phyloP scores from a whole-genome alignment of 2,888 invertebrate species.

The Lycia hirtaria region DNA sequence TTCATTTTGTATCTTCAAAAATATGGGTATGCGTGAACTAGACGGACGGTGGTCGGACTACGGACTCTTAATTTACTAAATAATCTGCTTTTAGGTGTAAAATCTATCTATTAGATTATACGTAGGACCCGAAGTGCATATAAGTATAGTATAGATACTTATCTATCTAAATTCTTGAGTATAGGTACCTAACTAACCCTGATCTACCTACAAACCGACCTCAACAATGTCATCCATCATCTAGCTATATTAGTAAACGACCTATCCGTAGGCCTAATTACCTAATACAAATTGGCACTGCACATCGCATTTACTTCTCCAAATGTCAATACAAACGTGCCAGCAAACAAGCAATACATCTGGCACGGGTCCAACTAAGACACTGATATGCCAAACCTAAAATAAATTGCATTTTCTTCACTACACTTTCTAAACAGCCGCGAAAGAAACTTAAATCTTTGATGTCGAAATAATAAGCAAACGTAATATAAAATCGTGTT shows the following conservation, averaged over 20 bases:
- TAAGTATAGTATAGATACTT: too few species aligned
- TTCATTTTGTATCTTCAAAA: too few species aligned
- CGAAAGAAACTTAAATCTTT: conserved; percentile 32
- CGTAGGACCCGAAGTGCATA: too few species aligned
- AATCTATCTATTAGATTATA: too few species aligned
- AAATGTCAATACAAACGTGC: conserved; percentile 51
- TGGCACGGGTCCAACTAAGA: conserved; percentile 50
- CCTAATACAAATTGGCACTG: conserved; percentile 47
- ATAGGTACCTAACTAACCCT: not conserved
- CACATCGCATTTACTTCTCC: conserved; percentile 42
- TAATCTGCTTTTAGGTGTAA: too few species aligned
- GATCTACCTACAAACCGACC: not conserved
- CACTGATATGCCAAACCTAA: conserved; percentile 37
- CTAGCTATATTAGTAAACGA: conserved; percentile 29
- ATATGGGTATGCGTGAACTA: too few species aligned
- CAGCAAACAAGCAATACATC: conserved; percentile 43
- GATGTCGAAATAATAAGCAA: conserved; percentile 21
- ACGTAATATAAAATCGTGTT: conserved; percentile 12
- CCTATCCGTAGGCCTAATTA: conserved; percentile 38
- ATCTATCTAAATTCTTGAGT: too few species aligned
- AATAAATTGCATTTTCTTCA: conserved; percentile 40
- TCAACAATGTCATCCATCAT: not conserved
- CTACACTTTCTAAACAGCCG: conserved; percentile 32
- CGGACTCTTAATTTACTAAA: too few species aligned
- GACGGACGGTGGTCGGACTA: too few species aligned